Base-by-base conservation (phyloP, 2,797 vertebrate genomes). In the Glyptemys insculpta region DNA sequence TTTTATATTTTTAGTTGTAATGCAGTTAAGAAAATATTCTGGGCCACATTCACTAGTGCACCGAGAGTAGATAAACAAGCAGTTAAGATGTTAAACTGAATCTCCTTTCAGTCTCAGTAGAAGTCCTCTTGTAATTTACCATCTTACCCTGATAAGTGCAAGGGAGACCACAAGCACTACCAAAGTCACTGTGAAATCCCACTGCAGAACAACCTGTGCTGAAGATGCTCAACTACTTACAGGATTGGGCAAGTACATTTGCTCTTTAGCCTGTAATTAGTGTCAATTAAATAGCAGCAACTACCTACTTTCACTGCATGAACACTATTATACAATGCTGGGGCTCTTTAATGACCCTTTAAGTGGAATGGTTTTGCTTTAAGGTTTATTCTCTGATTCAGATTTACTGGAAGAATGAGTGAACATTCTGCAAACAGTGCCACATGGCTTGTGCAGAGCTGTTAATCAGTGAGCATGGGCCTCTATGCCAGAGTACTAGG, bases 11-110 rank as follows among this genome's bases (percentile, higher is more conserved):
- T 81, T 84, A 74, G 12, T 4, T 91, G 88, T 47, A 84, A 93
- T 31, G 83, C 65, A 78, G n/a, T 53, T 68, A 93, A 54, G 53
- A 82, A 88, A 89, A 80, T 72, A 94, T 86, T 79, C 47, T 79
- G 34, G 56, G 15, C 54, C 86, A 47, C 12, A 12, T 0, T 27
- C 15, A 72, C 47, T 57, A 54, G 12, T 10, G 47, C 50, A 83
- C 18, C 34, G 56, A 62, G 14, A 83, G 18, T 2, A 44, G 4
- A 4, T 65, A 85, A 94, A 80, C 65, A 83, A 37, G 21, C 41
- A 78, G 57, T 49, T 57, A 47, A 3, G 14, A 6, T 41, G 85
- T 88, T 15, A 10, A 91, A 34, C 68, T 49, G 56, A 53, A 14
- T 85, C 23, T 44, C 54, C 15, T 79, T 84, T 37, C 79, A 86